These are phyloP conservation scores for Pelobates cultripes DNA, from an alignment of 2,797 vertebrate genomes.

Conservation along the genomic window DNA sequence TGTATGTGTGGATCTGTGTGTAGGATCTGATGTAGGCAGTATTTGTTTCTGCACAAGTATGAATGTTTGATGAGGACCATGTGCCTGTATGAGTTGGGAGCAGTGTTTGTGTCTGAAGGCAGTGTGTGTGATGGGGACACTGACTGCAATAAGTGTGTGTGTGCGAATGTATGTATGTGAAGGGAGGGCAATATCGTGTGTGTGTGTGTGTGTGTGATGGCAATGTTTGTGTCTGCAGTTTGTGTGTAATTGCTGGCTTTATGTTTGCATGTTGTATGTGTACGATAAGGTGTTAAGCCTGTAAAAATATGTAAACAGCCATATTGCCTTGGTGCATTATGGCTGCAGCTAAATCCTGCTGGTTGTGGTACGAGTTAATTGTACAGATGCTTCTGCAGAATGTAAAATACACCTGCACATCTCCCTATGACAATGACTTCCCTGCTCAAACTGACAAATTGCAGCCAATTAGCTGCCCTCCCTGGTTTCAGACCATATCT, in stretches of 20 bases:
- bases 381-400: not conserved
- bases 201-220: not conserved
- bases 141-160: too few species aligned
- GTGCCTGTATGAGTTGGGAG: too few species aligned
- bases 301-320: not conserved
- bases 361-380: constrained; percentile 7
- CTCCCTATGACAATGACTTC: constrained; percentile 26
- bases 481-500: constrained; percentile 15
- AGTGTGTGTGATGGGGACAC: too few species aligned
- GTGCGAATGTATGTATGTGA: not conserved
- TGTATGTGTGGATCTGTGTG: too few species aligned
- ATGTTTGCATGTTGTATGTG: too few species aligned
- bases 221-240: too few species aligned
- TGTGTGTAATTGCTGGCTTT: too few species aligned
- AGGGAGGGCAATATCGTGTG: not conserved
- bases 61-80: not conserved
- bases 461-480: constrained; percentile 25
- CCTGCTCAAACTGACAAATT: constrained; percentile 30
- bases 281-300: not conserved
- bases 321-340: not conserved
- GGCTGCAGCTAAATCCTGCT: not conserved
- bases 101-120: too few species aligned
- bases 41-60: not conserved
- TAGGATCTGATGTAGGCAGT: too few species aligned
- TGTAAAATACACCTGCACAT: not conserved